Percentiles rank a stretch among this genome's conserved stretches.
Conservation (phyloP, 2,797 vertebrate species). For the Microctenopoma lineatum region DNA sequence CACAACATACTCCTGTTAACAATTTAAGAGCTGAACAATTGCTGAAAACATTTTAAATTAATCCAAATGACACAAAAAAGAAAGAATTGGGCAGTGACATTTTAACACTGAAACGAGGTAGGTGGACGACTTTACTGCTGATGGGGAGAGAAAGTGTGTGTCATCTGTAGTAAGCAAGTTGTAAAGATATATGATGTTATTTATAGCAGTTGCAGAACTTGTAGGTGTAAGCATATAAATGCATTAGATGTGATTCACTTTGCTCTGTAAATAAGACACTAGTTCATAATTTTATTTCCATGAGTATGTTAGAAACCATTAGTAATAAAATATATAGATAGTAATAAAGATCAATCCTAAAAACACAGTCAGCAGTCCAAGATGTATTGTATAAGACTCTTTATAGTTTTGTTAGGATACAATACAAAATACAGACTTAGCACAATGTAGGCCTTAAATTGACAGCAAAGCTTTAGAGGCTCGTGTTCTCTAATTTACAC, state of each 20-base stretch:
- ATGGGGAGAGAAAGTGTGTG: conserved; percentile 2
- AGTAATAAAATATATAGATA: neutral
- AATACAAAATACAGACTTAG: conserved; percentile 73
- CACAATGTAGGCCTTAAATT: conserved; percentile 53
- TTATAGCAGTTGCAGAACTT: neutral
- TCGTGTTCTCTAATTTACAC: conserved; percentile 44
- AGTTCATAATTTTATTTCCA: neutral
- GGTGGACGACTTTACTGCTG: neutral
- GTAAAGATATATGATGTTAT: neutral
- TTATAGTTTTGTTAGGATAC: conserved; percentile 59
- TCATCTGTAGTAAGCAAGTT: conserved; percentile 5
- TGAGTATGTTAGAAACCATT: neutral
- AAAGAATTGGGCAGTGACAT: neutral
- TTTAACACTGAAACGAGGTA: neutral
- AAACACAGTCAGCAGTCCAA: conserved; percentile 36
- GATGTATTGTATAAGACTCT: conserved; percentile 37
- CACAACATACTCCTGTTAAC: conserved; percentile 36
- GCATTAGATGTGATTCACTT: neutral
- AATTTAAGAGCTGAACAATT: conserved; percentile 23
- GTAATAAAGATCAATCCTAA: neutral
- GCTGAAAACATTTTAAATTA: conserved; percentile 5
- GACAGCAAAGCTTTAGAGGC: conserved; percentile 38
- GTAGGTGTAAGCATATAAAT: neutral
- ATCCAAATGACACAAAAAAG: neutral
- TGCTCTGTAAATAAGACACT: conserved; percentile 12